A percentile compares a stretch with the other conserved stretches of the same genome.
These are phyloP conservation scores for Cepphus grylle DNA, from an alignment of 2,113 vertebrate species.

Conservation along the genomic window DNA sequence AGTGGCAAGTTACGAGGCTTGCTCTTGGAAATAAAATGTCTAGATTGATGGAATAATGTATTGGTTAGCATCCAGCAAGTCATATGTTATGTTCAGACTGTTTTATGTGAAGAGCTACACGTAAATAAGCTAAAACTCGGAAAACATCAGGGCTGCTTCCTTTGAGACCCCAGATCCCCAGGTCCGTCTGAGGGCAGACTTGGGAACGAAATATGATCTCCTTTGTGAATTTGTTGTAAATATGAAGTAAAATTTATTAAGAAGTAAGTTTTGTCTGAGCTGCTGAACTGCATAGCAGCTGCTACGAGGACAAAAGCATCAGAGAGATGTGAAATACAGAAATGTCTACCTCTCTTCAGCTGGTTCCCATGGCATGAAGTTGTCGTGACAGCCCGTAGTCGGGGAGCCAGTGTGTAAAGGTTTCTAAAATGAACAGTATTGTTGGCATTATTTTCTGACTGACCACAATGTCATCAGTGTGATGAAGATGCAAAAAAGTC, in stretches of 20 bases:
- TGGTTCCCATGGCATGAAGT: background rate
- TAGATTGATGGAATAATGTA: background rate
- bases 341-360: background rate
- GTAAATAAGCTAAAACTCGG: background rate
- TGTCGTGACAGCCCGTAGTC: rapidly evolving
- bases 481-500: background rate
- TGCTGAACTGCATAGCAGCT: background rate
- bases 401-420: background rate
- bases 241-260: background rate
- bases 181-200: background rate
- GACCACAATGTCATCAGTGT: background rate
- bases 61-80: background rate
- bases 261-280: background rate
- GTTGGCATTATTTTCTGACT: background rate
- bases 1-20: background rate
- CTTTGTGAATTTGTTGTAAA: background rate
- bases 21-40: background rate
- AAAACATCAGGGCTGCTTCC: background rate
- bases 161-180: background rate
- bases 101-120: background rate
- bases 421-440: background rate
- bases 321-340: background rate
- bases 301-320: background rate
- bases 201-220: background rate
- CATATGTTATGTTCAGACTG: background rate